Evolutionary conservation across 2,113 vertebrate genomes (phyloP).

Genomic region (Syrrhaptes paradoxus): DNA sequence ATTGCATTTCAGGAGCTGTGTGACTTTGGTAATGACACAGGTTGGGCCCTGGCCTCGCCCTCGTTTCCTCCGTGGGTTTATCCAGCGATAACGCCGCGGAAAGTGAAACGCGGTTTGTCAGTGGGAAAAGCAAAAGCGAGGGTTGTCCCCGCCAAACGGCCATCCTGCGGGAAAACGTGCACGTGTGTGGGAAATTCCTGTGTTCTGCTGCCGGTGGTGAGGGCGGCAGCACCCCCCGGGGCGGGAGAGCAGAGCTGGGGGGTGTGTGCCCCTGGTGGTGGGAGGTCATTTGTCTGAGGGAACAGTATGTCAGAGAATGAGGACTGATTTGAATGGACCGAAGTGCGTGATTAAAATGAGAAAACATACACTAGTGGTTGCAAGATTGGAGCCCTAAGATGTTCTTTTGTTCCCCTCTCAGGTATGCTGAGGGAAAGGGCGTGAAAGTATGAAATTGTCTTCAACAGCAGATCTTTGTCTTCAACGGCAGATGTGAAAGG

Average conservation of each 20-base stretch:
- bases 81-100: fast-evolving
- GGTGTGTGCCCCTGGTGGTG: not conserved
- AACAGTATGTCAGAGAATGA: fast-evolving
- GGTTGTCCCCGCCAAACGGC: no score
- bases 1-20: not conserved
- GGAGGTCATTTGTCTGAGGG: not conserved
- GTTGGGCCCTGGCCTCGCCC: not conserved
- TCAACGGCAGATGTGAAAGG: no score
- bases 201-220: no score
- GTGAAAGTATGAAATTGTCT: not conserved
- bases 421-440: fast-evolving
- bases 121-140: not conserved
- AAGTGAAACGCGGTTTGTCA: not conserved
- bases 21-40: fast-evolving
- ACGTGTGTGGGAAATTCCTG: fast-evolving
- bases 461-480: not conserved
- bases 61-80: no score
- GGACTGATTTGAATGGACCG: fast-evolving
- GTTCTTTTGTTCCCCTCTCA: not conserved
- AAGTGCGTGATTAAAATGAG: not conserved
- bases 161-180: no score
- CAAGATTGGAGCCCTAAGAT: not conserved
- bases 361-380: fast-evolving
- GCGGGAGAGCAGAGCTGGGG: not conserved
- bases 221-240: no score